Base-by-base conservation (phyloP, 2,888 invertebrate genomes). In the Rugalucina vietnamica region DNA sequence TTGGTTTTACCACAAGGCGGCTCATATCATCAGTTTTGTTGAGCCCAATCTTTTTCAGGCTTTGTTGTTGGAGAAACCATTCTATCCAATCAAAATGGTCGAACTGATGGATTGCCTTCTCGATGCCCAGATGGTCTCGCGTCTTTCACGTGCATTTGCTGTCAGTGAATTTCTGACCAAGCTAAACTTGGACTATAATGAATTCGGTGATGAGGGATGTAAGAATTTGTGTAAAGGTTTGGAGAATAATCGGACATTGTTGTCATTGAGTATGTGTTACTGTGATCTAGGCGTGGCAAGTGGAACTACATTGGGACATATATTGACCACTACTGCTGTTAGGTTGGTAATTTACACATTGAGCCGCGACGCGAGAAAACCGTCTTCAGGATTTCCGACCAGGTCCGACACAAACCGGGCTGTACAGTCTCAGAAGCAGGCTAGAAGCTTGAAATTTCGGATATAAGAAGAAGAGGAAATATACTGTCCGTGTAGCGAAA, bases 151-250 rank as follows among this genome's bases (percentile, higher is more conserved):
- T 77, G 88, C 88, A 76, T 93, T 85, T 85, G 93, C 92, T 54
- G 79, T 91, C 3, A 93, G 93, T 84, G 86, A 84, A 32, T 89
- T 91, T 37, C 87, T 95, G 12, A 92, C 93, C 24, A 91, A 88
- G 50, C 78, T 95, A 0, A 88, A 88, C 27, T 85, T 95, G 10
- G 95, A 95, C 85, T 95, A 93, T 82, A 95, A 95, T 90, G 94
- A 95, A 94, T 94, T 95, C 91, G 93, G 94, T 24, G 94, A 95
- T 84, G 92, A 93, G 79, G 95, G 95, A 0, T 93, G 93, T 82
- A 81, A 85, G 37, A 88, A 91, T 57, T 82, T 95, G 54, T 94
- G 94, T 90, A 84, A 89, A 54, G 94, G 95, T 54, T 86, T 95
- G 37, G 86, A 84, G 14, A 88, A 88, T 21, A 95, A 94, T 84